Percentiles rank a stretch among this genome's conserved stretches.
phyloP scores from a whole-genome alignment of 1,140 invertebrate genomes.

The Andrena cerasifolii region DNA sequence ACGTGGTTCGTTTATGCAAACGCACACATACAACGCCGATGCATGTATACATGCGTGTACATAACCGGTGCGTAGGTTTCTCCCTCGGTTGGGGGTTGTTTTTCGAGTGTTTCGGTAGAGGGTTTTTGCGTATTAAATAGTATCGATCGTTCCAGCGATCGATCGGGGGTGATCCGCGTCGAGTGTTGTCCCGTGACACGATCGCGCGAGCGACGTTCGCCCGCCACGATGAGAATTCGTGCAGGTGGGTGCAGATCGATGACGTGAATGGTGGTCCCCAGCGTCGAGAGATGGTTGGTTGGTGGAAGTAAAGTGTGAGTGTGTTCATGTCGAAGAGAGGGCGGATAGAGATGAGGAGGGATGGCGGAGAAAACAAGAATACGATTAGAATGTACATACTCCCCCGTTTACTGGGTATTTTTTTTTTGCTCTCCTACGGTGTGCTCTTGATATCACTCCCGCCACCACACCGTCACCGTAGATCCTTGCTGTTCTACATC shows the following conservation, averaged over 20 bases:
- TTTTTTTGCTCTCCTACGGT: constrained; percentile 51
- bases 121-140: constrained; percentile 62
- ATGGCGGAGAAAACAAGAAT: constrained; percentile 78
- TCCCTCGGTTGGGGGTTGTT: not conserved
- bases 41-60: not conserved
- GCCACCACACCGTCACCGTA: not conserved
- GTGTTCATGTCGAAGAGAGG: constrained; percentile 75
- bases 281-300: constrained; percentile 74
- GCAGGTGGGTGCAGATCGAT: constrained; percentile 77
- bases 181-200: constrained; percentile 65
- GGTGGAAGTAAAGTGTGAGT: constrained; percentile 75
- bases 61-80: constrained; percentile 15
- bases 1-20: not conserved
- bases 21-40: not conserved
- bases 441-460: constrained; percentile 58
- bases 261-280: constrained; percentile 77
- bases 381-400: constrained; percentile 76
- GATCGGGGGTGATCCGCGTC: constrained; percentile 68
- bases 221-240: constrained; percentile 72
- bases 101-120: constrained; percentile 45
- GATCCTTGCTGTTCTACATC: too few species aligned
- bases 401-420: constrained; percentile 62
- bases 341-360: constrained; percentile 73
- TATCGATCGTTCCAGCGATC: constrained; percentile 74
- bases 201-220: constrained; percentile 61